Conservation (phyloP, 2,888 invertebrate species). For the Megaustenia siamemsis region DNA sequence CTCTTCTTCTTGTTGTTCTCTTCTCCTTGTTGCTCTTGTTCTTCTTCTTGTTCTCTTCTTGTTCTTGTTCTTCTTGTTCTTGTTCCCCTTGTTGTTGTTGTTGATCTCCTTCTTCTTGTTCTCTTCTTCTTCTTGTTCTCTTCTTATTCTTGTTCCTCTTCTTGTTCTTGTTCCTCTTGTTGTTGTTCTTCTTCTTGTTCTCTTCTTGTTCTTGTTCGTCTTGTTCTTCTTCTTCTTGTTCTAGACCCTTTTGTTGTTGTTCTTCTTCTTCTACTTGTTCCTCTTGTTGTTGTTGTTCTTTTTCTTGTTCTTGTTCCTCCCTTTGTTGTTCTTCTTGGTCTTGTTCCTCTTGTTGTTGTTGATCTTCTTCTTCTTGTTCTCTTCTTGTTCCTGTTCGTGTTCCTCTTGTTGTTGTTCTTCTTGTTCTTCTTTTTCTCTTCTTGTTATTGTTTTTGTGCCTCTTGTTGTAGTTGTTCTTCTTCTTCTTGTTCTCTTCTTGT, state of each 20-base stretch:
- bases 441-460: not conserved
- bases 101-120: no score
- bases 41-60: not conserved
- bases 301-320: not conserved
- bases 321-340: no score
- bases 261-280: no score
- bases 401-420: not conserved
- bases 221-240: no score
- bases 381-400: not conserved
- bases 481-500: slow-evolving; percentile 27
- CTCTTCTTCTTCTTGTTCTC: no score
- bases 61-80: no score
- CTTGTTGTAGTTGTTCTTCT: slow-evolving; percentile 16
- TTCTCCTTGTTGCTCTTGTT: no score
- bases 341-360: not conserved
- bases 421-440: not conserved
- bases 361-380: not conserved
- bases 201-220: no score
- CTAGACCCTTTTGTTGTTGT: not conserved
- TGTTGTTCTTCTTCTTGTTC: not conserved
- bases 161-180: not conserved
- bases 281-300: no score
- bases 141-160: no score
- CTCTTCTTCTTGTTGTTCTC: not conserved
- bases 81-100: no score